phyloP scores from a whole-genome alignment of 2,888 invertebrate species.

The Mythimna loreyi region DNA sequence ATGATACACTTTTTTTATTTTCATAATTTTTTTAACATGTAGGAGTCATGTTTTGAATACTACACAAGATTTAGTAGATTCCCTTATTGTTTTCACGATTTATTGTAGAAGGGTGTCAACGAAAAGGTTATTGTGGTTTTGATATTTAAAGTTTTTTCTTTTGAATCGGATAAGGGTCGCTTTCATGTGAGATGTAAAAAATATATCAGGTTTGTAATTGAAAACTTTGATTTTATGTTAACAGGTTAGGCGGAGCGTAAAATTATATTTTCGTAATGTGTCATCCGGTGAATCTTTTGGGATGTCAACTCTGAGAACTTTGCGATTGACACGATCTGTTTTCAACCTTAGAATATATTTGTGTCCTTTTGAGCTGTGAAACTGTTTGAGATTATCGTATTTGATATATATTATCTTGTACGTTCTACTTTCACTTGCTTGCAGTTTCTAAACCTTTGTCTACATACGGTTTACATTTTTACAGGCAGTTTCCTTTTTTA shows the following conservation, averaged over 20 bases:
- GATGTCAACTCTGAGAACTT: constrained; percentile 1
- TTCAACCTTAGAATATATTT: neutral
- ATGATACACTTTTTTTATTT: constrained; percentile 84
- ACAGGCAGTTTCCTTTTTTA: no score
- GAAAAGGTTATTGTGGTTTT: constrained; percentile 67
- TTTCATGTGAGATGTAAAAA: constrained; percentile 30
- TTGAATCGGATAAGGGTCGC: constrained; percentile 52
- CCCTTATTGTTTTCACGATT: constrained; percentile 82
- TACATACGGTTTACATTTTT: no score
- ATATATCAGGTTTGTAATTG: constrained; percentile 38
- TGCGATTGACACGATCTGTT: neutral
- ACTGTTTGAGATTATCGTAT: neutral
- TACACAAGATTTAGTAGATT: constrained; percentile 83
- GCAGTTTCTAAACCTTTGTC: neutral
- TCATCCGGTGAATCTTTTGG: neutral
- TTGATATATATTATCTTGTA: neutral
- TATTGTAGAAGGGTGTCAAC: constrained; percentile 82
- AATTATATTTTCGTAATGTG: constrained; percentile 40
- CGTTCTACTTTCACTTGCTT: neutral
- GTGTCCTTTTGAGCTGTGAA: neutral
- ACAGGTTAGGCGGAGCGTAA: constrained; percentile 34
- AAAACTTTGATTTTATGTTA: constrained; percentile 31
- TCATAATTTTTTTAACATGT: constrained; percentile 63
- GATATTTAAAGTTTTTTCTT: constrained; percentile 68
- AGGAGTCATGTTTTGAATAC: constrained; percentile 87